Percentiles rank a stretch among this genome's conserved stretches.
These are phyloP conservation scores for Tinamus major DNA, from an alignment of 2,797 vertebrate species.

Conservation along the genomic window DNA sequence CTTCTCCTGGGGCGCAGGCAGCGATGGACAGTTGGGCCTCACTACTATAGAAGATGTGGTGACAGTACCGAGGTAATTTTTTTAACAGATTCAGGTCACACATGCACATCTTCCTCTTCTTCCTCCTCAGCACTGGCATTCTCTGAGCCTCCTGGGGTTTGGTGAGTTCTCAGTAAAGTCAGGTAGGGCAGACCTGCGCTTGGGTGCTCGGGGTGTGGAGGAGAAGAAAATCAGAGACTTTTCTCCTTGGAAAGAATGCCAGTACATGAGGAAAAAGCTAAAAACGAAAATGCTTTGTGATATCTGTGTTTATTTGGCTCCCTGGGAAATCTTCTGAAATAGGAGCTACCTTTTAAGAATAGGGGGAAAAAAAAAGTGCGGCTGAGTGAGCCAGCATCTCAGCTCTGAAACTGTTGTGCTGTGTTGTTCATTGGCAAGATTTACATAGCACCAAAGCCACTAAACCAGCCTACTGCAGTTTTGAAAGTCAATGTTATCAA, in stretches of 20 bases:
- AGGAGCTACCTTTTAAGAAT: neutral
- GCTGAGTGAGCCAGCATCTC: neutral
- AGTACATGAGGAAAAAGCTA: neutral
- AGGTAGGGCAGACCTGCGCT: fast-evolving
- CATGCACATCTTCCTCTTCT: no score
- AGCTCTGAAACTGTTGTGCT: neutral
- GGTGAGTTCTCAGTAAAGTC: neutral
- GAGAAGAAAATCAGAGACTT: neutral
- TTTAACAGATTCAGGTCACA: neutral
- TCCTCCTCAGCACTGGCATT: neutral
- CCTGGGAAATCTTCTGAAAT: neutral
- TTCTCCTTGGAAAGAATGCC: neutral
- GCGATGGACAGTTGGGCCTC: conserved; percentile 92
- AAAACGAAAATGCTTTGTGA: neutral
- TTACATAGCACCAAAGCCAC: neutral
- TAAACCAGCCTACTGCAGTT: neutral
- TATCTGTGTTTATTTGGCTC: neutral
- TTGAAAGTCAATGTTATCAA: neutral
- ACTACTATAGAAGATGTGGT: conserved; percentile 86
- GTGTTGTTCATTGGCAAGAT: neutral
- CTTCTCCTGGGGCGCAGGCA: conserved; percentile 93
- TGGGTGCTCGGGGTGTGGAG: neutral
- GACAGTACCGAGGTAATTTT: conserved; percentile 89
- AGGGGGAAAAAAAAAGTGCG: neutral
- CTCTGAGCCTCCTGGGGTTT: neutral